These are phyloP conservation scores for Channallabes apus DNA, from an alignment of 2,797 vertebrate species.

Conservation along the genomic window DNA sequence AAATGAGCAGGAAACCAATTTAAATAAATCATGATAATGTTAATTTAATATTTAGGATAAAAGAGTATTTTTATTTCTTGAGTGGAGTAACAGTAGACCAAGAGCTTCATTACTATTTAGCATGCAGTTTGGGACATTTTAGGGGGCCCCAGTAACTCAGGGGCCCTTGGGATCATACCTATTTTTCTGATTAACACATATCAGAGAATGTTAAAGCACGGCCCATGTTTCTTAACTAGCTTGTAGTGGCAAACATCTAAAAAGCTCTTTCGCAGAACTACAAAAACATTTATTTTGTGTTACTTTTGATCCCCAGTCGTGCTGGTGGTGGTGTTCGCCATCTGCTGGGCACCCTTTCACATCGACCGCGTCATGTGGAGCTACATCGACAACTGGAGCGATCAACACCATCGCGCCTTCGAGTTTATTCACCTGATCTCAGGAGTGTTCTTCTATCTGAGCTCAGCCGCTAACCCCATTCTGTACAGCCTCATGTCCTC, in stretches of 20 bases:
- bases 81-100: background rate
- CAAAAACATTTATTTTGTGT: background rate
- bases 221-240: background rate
- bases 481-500: constrained; percentile 94
- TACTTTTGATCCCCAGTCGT: constrained; percentile 71
- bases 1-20: background rate
- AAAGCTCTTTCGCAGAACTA: background rate
- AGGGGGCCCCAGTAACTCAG: too few species aligned
- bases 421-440: constrained; percentile 82
- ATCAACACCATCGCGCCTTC: constrained; percentile 70
- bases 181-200: background rate
- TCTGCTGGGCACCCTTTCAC: constrained; percentile 94
- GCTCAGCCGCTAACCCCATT: constrained; percentile 86
- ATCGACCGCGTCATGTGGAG: constrained; percentile 88
- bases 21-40: too few species aligned
- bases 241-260: background rate
- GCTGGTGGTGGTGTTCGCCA: constrained; percentile 84
- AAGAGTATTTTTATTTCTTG: background rate
- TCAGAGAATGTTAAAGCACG: background rate
- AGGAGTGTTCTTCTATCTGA: constrained; percentile 88
- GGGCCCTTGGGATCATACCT: too few species aligned
- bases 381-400: constrained; percentile 73
- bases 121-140: background rate
- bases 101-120: background rate
- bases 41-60: too few species aligned